Base-by-base conservation (phyloP, 1,140 invertebrate genomes). In the Zaprionus gabonicus region DNA sequence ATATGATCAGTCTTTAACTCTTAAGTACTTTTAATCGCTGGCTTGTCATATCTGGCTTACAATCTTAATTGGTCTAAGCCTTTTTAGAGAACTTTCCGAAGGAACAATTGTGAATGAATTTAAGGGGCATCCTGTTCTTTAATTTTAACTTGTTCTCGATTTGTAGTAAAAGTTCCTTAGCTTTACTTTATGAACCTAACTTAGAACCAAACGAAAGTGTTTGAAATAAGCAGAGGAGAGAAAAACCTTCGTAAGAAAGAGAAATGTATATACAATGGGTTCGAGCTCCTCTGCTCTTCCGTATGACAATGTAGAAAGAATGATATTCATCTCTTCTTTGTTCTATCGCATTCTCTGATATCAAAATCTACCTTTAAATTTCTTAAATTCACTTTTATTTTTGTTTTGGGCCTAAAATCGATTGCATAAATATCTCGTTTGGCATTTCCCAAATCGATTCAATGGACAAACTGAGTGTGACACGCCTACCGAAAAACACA, bases 391-490 rank as follows among this genome's bases (percentile, higher is more conserved):
- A 51, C 46, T 51, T 51, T 2, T 9, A 51, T 49, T 25, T 51
- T 51, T 12, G 20, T 51, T 51, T 51, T 10, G 20, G 20, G 46
- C 46, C 46, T 51, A 25, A 20, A 12, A 7, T 0, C 46, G 17
- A 51, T 51, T 51, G 46, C 46, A 51, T 51, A 51, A 51, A 51
- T 25, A 23, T 51, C 20, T 25, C 46, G 20, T 58, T 56, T 68
- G 27, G 28, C 38, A 60, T 68, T 59, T 60, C 46, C 12, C 20
- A 34, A 68, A 68, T 28, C 34, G 20, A 58, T 66, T 66, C 27
- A 46, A 17, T 20, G 23, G 20, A 10, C 23, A 27, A 23, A 49
- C 31, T 25, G 3, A 58, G 36, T 36, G 9, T 46, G 28, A 17
- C 67, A 41, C 67, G 57, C 58, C 68, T 31, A 58, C 12, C 41